phyloP scores from a whole-genome alignment of 23 tunicate species.

The Styela clava region DNA sequence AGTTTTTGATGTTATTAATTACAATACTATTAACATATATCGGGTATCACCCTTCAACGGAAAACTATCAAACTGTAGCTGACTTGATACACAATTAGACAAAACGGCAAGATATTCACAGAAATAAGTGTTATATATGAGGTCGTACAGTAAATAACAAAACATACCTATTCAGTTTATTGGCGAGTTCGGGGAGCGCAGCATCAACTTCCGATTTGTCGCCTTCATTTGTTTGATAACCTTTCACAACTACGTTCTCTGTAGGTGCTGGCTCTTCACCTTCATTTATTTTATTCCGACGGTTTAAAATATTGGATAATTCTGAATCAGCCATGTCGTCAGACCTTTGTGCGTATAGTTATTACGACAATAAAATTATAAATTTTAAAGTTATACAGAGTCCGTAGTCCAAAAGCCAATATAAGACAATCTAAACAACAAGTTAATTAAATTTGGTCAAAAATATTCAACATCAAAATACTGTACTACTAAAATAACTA shows the following conservation, averaged over 20 bases:
- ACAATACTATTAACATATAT: too few species aligned
- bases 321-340: constrained; percentile 21
- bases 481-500: too few species aligned
- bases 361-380: constrained; percentile 34
- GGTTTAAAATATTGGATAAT: constrained; percentile 27
- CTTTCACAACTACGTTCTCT: constrained; percentile 44
- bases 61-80: too few species aligned
- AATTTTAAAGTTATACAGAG: neutral
- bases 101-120: too few species aligned
- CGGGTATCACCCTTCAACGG: too few species aligned
- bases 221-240: constrained; percentile 13
- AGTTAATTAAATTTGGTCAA: neutral
- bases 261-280: constrained; percentile 88
- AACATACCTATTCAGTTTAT: constrained; percentile 60
- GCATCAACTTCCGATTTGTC: constrained; percentile 55
- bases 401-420: constrained; percentile 19
- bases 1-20: too few species aligned
- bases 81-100: too few species aligned
- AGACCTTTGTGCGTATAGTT: neutral
- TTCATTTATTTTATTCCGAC: constrained; percentile 70
- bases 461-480: neutral
- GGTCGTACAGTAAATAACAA: too few species aligned
- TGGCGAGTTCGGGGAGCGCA: constrained; percentile 65
- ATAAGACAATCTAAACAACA: neutral
- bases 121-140: too few species aligned